A percentile compares a stretch with the other conserved stretches of the same genome.
phyloP scores from a whole-genome alignment of 2,113 vertebrate species.

The Pholis gunnellus region DNA sequence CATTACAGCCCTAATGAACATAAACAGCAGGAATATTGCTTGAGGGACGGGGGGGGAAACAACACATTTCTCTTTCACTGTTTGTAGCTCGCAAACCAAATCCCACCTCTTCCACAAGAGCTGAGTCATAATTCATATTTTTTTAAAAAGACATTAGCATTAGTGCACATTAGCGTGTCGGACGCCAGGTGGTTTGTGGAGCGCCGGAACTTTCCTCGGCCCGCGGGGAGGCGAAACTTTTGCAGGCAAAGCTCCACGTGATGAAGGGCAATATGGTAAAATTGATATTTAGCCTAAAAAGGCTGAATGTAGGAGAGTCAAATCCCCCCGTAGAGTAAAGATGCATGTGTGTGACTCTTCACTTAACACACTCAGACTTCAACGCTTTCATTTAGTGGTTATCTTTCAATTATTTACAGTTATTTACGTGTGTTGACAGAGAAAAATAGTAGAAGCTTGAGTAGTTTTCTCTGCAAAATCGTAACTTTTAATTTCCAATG shows the following conservation, averaged over 20 bases:
- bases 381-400: constrained; percentile 4
- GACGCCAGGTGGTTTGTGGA: neutral
- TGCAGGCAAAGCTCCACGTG: constrained; percentile 7
- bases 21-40: neutral
- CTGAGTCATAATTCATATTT: neutral
- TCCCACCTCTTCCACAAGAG: neutral
- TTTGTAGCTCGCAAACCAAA: neutral
- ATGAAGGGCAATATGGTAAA: constrained; percentile 56
- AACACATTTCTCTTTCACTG: neutral
- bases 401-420: neutral
- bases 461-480: neutral
- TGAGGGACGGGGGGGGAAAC: neutral
- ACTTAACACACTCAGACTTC: neutral
- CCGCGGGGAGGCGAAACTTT: constrained; percentile 18
- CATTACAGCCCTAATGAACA: neutral
- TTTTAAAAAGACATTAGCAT: neutral
- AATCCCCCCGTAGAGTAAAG: neutral
- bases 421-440: no score
- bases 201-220: neutral
- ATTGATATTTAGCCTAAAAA: constrained; percentile 58
- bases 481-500: neutral
- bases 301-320: constrained; percentile 15
- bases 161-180: neutral
- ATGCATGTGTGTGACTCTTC: neutral
- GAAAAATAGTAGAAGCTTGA: neutral